Percentiles rank a stretch among this genome's conserved stretches.
phyloP scores from a whole-genome alignment of 2,113 vertebrate genomes.

The Circaetus gallicus region DNA sequence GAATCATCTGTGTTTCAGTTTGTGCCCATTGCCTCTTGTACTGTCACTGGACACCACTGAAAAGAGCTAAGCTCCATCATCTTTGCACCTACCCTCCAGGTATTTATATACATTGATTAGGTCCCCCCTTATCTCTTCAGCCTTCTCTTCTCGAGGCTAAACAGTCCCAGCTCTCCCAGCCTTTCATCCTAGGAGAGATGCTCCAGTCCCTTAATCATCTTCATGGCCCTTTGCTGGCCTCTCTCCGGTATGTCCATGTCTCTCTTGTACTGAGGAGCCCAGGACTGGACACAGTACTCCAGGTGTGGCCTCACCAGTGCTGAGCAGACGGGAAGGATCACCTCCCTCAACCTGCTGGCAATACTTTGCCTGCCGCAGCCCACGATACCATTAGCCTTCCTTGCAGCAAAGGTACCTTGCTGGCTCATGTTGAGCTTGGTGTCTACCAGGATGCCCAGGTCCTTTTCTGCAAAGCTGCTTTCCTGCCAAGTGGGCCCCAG shows the following conservation, averaged over 20 bases:
- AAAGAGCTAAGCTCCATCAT: background rate
- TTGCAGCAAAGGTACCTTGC: background rate
- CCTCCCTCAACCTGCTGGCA: background rate
- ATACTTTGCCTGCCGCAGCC: background rate
- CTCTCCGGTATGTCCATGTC: too few species aligned
- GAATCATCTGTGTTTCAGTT: background rate
- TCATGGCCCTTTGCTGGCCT: background rate
- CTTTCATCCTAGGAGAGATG: background rate
- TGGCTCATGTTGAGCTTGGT: background rate
- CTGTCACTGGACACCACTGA: background rate
- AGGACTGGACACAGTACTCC: background rate
- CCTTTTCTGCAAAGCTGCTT: background rate
- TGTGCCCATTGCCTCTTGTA: background rate
- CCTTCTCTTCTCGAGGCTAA: background rate
- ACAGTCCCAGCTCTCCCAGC: background rate
- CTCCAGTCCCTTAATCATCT: background rate
- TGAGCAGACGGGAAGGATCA: background rate
- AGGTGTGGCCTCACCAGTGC: background rate
- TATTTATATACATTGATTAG: background rate
- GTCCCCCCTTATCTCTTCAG: background rate
- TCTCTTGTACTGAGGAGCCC: background rate
- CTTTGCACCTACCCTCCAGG: background rate
- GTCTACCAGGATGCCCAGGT: background rate
- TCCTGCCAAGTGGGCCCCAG: fast-evolving
- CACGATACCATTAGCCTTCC: background rate